Evolutionary conservation across 1,140 invertebrate species (phyloP).

Genomic region (Gonioctena quinquepunctata): DNA sequence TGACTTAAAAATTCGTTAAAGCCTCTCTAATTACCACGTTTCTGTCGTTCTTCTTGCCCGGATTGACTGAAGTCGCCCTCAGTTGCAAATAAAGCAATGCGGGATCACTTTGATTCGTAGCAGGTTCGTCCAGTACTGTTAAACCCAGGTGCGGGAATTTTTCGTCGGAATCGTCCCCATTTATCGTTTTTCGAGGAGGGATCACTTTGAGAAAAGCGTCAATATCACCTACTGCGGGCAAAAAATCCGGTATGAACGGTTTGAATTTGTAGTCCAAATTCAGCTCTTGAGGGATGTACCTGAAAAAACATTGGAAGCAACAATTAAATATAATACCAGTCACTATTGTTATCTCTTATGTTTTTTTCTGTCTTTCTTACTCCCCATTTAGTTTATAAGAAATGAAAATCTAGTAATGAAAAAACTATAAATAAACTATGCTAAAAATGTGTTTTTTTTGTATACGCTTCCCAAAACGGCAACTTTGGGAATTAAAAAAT

Average conservation of each 20-base stretch:
- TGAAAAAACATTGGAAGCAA: too few relatives aligned
- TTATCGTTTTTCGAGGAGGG: slow-evolving; percentile 69
- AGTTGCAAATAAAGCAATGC: slow-evolving; percentile 92
- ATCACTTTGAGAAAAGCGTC: slow-evolving; percentile 96
- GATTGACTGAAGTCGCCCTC: slow-evolving; percentile 71
- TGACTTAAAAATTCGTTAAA: too few relatives aligned
- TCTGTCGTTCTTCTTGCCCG: slow-evolving; percentile 14
- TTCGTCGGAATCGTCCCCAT: slow-evolving; percentile 49
- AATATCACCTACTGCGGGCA: slow-evolving; percentile 97
- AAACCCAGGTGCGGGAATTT: slow-evolving; percentile 68
- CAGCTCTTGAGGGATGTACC: slow-evolving; percentile 90
- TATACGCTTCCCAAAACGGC: too few relatives aligned
- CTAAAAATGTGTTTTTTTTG: too few relatives aligned
- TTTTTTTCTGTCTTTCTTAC: too few relatives aligned
- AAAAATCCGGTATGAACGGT: slow-evolving; percentile 95
- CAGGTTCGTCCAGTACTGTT: slow-evolving; percentile 91
- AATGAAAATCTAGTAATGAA: too few relatives aligned
- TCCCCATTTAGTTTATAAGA: too few relatives aligned
- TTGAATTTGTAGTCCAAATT: slow-evolving; percentile 88
- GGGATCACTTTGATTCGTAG: slow-evolving; percentile 92
- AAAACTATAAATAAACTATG: too few relatives aligned
- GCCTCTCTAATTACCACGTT: slow-evolving; percentile 33
- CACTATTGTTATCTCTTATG: too few relatives aligned
- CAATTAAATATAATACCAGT: too few relatives aligned
- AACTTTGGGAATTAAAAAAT: too few relatives aligned